phyloP scores from a whole-genome alignment of 2,888 invertebrate species.

The Hemaris fuciformis region DNA sequence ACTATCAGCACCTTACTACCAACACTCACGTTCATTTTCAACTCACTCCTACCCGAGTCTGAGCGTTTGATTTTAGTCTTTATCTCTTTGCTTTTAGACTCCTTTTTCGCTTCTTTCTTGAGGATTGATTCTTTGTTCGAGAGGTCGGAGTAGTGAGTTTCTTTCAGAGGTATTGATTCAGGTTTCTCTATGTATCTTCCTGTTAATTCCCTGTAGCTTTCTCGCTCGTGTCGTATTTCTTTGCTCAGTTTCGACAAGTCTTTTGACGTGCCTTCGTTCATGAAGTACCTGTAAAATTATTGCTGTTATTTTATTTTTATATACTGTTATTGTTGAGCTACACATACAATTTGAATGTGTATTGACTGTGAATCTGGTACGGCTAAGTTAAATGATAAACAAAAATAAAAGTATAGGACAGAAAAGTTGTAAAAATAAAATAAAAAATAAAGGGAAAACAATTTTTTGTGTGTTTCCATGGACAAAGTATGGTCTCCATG shows the following conservation, averaged over 20 bases:
- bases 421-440: no score
- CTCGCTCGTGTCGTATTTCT: slow-evolving; percentile 73
- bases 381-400: no score
- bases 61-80: slow-evolving; percentile 72
- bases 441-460: no score
- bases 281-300: slow-evolving; percentile 55
- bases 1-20: slow-evolving; percentile 73
- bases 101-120: slow-evolving; percentile 59
- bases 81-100: slow-evolving; percentile 63
- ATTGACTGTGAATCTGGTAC: no score
- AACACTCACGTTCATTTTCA: slow-evolving; percentile 66
- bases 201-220: slow-evolving; percentile 72
- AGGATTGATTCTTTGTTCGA: slow-evolving; percentile 57
- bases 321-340: background rate
- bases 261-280: slow-evolving; percentile 70
- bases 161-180: slow-evolving; percentile 57
- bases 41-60: slow-evolving; percentile 65
- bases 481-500: background rate
- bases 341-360: no score
- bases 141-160: slow-evolving; percentile 62
- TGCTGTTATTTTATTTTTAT: background rate
- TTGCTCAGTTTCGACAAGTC: slow-evolving; percentile 73
- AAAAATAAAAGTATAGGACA: no score
- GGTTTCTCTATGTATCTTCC: slow-evolving; percentile 74
- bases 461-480: no score